Conservation (phyloP, 23 tunicate genomes). For the Corella eumyota region DNA sequence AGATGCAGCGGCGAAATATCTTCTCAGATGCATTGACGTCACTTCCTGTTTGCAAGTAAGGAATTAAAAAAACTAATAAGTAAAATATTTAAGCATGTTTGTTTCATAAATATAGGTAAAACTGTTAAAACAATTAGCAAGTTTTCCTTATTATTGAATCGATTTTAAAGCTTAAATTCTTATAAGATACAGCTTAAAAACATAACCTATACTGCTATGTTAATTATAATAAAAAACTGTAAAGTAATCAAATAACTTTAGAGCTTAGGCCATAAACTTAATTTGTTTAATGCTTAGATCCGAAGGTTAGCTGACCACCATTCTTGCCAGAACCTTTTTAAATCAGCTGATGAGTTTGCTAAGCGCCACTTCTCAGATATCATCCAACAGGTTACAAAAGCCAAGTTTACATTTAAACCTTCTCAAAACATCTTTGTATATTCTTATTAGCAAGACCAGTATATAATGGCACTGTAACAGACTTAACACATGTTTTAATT, state of each 20-base stretch:
- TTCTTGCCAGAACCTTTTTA: constrained; percentile 22
- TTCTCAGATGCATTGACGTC: constrained; percentile 29
- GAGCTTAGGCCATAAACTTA: too few species aligned
- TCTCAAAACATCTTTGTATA: not conserved
- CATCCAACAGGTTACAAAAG: constrained; percentile 23
- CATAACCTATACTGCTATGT: too few species aligned
- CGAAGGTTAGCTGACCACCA: constrained; percentile 43
- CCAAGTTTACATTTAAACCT: not conserved
- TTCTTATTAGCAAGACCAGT: too few species aligned
- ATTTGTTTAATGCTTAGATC: too few species aligned
- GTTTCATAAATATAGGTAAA: not conserved
- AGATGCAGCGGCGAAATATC: constrained; percentile 47
- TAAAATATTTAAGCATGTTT: not conserved
- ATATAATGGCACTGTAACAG: too few species aligned
- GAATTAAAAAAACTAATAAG: not conserved
- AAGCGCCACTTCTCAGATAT: constrained; percentile 36
- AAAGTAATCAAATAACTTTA: too few species aligned
- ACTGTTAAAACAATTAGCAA: too few species aligned
- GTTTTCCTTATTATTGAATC: too few species aligned
- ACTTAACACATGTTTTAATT: too few species aligned
- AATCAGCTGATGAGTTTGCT: constrained; percentile 23
- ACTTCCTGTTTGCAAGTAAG: constrained; percentile 56
- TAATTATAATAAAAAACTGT: too few species aligned
- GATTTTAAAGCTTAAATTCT: too few species aligned
- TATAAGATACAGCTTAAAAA: too few species aligned